Evolutionary conservation across 1,140 invertebrate genomes (phyloP), one percentile per base, ranked within the genome.

Genomic region (Aphaenogaster ashmeadi): DNA sequence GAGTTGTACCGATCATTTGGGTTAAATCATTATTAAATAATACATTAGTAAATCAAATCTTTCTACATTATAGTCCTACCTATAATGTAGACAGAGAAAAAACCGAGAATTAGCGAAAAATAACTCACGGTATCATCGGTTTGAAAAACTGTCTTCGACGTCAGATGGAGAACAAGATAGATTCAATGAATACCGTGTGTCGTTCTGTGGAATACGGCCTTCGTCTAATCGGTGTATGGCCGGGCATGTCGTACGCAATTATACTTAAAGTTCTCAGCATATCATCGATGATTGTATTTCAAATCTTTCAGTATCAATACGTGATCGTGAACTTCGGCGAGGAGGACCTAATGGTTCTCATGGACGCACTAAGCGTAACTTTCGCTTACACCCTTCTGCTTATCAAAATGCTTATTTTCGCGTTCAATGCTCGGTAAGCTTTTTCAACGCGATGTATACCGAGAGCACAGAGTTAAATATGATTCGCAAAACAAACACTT

Each of bases 361-460:
- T 80, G 21, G 89, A 90, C 2, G 64, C 36, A 4, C 9, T 90
- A 8, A 88, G 89, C n/a, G 81, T 67, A 1, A 18, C 56, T 15
- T 3, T 90, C 6, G 36, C 54, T 9, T 87, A 88, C 11, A 85
- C 11, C 50, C 33, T 88, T 27, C 3, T 88, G 33, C 52, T 21
- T 15, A 36, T 91, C 8, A 91, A 88, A 56, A 67, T 91, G 41
- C 38, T 83, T 21, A 52, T 86, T 15, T 62, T 80, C 13, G 58
- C 81, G 71, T 21, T 58, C 8, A 86, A 88, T 8, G 15, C 54
- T 9, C 13, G 72, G 90, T 91, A 56, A 91, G 78, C 21, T 71
- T 54, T n/a, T 15, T 41, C n/a, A 41, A 36, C 15, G 15, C 15
- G 18, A 36, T 21, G 3, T 13, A n/a, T 27, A 33, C 11, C 21